A percentile compares a stretch with the other conserved stretches of the same genome.
Conservation (phyloP, 2,797 vertebrate genomes). For the Emydoidea blandingii region DNA sequence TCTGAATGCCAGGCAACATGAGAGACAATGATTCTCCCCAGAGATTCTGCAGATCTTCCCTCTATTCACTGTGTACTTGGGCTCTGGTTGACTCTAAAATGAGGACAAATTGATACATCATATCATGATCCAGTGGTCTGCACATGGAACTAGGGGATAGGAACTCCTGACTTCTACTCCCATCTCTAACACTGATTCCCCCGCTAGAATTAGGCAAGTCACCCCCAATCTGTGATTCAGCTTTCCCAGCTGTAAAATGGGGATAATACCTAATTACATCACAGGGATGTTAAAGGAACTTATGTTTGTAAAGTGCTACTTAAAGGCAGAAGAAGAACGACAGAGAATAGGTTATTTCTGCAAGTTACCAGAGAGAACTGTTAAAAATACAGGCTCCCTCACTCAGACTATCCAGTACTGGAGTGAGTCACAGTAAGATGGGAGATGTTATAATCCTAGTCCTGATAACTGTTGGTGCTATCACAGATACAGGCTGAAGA, state of each 20-base stretch:
- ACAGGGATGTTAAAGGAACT: not conserved
- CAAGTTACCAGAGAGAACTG: not conserved
- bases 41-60: not conserved
- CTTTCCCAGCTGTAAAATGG: not conserved
- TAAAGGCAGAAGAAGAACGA: not conserved
- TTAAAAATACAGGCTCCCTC: not conserved
- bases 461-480: not conserved
- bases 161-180: not conserved
- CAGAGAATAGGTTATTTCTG: not conserved
- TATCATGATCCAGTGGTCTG: not conserved
- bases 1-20: constrained; percentile 34
- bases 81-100: not conserved
- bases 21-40: not conserved
- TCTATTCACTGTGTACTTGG: not conserved
- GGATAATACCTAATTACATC: not conserved
- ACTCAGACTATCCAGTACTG: not conserved
- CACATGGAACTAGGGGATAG: not conserved
- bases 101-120: not conserved
- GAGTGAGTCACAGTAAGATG: not conserved
- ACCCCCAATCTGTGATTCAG: accelerated
- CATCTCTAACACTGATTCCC: not conserved
- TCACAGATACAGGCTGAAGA: not conserved
- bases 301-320: not conserved
- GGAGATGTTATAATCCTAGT: not conserved
- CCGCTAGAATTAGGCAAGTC: not conserved